Evolutionary conservation across 2,797 vertebrate genomes (phyloP).

Genomic region (Pantherophis alleghaniensis): DNA sequence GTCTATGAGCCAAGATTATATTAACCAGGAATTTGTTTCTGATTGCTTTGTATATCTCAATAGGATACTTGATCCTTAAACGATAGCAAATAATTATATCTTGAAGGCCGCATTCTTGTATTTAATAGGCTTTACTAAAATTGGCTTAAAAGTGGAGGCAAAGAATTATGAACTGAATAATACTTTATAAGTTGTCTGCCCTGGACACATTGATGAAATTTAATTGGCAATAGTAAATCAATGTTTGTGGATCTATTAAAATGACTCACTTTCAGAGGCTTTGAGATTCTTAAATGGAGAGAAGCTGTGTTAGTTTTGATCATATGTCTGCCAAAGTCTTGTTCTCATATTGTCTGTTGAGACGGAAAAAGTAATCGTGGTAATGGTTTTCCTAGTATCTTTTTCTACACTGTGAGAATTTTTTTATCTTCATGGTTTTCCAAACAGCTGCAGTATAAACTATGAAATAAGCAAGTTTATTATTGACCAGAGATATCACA

Average conservation of each 20-base stretch:
- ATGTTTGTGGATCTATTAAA: background rate
- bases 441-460: background rate
- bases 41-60: background rate
- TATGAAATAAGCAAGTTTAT: background rate
- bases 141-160: background rate
- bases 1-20: constrained; percentile 1
- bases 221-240: background rate
- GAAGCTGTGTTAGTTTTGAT: background rate
- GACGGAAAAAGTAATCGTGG: background rate
- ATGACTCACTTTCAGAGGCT: background rate
- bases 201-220: background rate
- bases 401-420: background rate
- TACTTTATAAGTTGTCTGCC: background rate
- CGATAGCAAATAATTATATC: background rate
- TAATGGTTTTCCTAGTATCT: background rate
- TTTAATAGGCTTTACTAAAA: background rate
- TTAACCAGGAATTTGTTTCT: background rate
- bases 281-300: background rate
- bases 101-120: background rate
- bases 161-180: background rate
- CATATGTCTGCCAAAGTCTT: background rate
- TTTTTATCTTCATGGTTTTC: background rate
- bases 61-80: background rate
- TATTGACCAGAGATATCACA: background rate
- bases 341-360: background rate